Base-by-base conservation (phyloP, 64 coral and sea anemone species). In the Montipora sp. region DNA sequence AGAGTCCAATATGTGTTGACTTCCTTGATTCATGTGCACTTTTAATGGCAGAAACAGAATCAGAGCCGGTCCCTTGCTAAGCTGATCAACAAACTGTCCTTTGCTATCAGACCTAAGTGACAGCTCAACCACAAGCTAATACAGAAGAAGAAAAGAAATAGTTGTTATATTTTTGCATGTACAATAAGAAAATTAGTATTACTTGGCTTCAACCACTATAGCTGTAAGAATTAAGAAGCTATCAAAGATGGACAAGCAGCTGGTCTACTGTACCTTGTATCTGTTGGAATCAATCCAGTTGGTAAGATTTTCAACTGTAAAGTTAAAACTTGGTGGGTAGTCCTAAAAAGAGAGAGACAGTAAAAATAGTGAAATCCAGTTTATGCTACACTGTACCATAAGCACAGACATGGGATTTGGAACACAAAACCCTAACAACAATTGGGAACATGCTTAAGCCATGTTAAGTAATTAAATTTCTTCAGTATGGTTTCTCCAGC, bases 11-110 rank as follows among this genome's bases (percentile, higher is more conserved):
- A 85, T 15, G 15, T 85, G 43, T 47, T 71, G 61, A 47, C 3
- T 85, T 23, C 3, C 61, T 50, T 19, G 16, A 50, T n/a, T 21
- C 65, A 50, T 51, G 8, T 88, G n/a, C 21, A 22, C 20, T 79
- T 86, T 79, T 3, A 88, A 23, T 4, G 91, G 91, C 2, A 93
- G 27, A 77, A 93, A 93, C 8, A 93, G 75, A 57, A 93, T 80
- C 3, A 93, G 74, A 43, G 91, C 91, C 44, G 91, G 75, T 57
- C 86, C 86, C 14, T 93, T 82, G 15, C 58, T 87, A 1, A 93
- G 76, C 7, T 88, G 57, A 3, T 47, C 13, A 48, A 79, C 46
- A 66, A 88, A 50, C 66, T 65, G 59, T 50, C 53, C 20, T 57
- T 86, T 87, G 8, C 49, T 70, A 3, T 46, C 76, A 45, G 83